Percentiles rank a stretch among this genome's conserved stretches.
These are phyloP conservation scores for Nesoenas mayeri DNA, from an alignment of 2,113 vertebrate genomes.

Conservation along the genomic window DNA sequence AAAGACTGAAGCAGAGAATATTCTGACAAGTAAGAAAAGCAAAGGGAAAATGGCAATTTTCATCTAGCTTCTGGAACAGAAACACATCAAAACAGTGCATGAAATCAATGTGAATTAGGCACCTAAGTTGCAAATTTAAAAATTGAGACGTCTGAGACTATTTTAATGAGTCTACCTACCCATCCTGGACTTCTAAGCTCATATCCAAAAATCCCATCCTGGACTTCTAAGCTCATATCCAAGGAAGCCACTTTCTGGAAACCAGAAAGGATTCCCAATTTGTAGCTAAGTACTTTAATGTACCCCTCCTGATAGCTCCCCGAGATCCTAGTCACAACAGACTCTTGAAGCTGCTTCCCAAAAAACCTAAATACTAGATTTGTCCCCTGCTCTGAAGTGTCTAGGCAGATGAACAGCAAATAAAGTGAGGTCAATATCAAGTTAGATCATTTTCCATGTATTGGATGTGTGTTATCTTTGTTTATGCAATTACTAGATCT, in stretches of 20 bases:
- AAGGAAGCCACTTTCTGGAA: neutral
- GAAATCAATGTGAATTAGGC: neutral
- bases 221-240: neutral
- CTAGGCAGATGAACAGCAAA: neutral
- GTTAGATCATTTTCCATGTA: neutral
- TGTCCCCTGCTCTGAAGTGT: neutral
- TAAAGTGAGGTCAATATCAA: neutral
- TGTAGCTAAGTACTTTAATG: neutral
- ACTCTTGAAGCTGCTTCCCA: neutral
- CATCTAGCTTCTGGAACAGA: neutral
- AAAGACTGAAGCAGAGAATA: neutral
- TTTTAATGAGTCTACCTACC: neutral
- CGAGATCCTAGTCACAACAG: neutral
- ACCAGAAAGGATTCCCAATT: neutral
- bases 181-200: neutral
- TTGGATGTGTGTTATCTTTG: neutral
- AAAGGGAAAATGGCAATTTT: neutral
- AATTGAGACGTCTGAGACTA: neutral
- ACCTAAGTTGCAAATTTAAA: neutral
- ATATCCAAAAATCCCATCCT: neutral
- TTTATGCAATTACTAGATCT: neutral
- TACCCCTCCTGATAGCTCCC: neutral
- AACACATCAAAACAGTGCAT: neutral
- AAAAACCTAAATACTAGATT: neutral
- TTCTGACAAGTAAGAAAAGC: neutral